Evolutionary conservation across 1,140 invertebrate genomes (phyloP), one percentile per base, ranked within the genome.

Genomic region (Bombus ignitus): DNA sequence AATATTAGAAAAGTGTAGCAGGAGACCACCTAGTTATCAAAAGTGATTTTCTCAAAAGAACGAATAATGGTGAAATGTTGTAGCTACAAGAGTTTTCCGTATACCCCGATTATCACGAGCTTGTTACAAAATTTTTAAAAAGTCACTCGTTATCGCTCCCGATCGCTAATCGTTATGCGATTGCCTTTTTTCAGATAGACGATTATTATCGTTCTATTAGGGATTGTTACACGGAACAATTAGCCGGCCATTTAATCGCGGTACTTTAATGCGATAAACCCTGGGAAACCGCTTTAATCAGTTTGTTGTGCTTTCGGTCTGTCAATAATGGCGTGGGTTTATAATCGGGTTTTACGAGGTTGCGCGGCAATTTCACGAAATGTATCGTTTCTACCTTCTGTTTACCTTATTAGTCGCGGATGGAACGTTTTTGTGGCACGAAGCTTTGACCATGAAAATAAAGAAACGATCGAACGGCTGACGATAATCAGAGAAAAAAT

Each of bases 11-110:
- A 4, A 62, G 25, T 13, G 18, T 62, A 4, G 28, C 59, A 12
- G 2, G 1, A n/a, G 4, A 13, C 4, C 0, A 13, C 0, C 25
- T n/a, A n/a, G 25, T 62, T 62, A n/a, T n/a, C n/a, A 4, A 28
- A n/a, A 62, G 28, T 5, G n/a, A 66, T 32, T 32, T 62, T 12
- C n/a, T 66, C 13, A 1, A n/a, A 8, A 66, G 0, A 65, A 65
- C 0, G 15, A 53, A 53, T 53, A 53, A 53, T 53, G 18, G 47
- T 8, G 47, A 22, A 53, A 53, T 53, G 47, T 53, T 53, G 47
- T 53, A 53, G 2, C 5, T 22, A 53, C 47, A 53, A 53, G 47
- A 53, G 47, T 0, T 22, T 53, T 3, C 47, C 47, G 18, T 53
- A 8, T 22, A 8, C 6, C 6, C 18, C 47, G 47, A 8, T 22